Percentiles rank a stretch among this genome's conserved stretches.
Evolutionary conservation across 2,888 invertebrate genomes (phyloP).

Genomic region (Pimpla rufipes): DNA sequence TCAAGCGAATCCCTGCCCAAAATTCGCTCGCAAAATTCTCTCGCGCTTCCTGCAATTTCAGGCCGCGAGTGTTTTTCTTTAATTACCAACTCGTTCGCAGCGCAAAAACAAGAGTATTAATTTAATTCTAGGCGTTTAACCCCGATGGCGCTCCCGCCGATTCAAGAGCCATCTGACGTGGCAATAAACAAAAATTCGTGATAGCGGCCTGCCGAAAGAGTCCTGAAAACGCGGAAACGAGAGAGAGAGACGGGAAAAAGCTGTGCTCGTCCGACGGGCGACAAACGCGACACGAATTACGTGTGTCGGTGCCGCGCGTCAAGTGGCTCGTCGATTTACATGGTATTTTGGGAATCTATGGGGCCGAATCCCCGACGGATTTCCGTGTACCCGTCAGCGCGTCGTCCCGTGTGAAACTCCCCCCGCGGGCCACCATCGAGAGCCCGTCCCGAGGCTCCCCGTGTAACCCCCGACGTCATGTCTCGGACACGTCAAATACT

Average conservation of each 20-base stretch:
- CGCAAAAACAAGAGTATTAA: too few relatives aligned
- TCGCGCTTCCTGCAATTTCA: too few relatives aligned
- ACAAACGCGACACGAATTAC: too few relatives aligned
- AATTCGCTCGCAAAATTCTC: too few relatives aligned
- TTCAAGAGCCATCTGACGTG: conserved; percentile 75
- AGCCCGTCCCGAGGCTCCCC: too few relatives aligned
- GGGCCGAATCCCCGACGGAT: conserved; percentile 73
- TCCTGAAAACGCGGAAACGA: not conserved
- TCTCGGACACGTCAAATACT: conserved; percentile 71
- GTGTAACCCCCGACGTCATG: conserved; percentile 58
- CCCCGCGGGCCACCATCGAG: not conserved
- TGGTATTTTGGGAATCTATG: conserved; percentile 72
- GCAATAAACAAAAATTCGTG: conserved; percentile 67
- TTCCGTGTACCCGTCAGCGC: conserved; percentile 69
- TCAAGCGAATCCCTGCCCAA: too few relatives aligned
- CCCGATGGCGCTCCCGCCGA: conserved; percentile 46
- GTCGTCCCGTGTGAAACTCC: conserved; percentile 39
- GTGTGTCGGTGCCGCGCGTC: too few relatives aligned
- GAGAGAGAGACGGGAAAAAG: not conserved
- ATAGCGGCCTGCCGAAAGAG: conserved; percentile 67
- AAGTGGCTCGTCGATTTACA: conserved; percentile 69
- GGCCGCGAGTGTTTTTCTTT: too few relatives aligned
- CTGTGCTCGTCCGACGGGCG: conserved; percentile 31
- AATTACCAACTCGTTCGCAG: too few relatives aligned
- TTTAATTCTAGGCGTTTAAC: conserved; percentile 1